Conservation (phyloP, 2,888 invertebrate species). For the Agonum fuliginosum region DNA sequence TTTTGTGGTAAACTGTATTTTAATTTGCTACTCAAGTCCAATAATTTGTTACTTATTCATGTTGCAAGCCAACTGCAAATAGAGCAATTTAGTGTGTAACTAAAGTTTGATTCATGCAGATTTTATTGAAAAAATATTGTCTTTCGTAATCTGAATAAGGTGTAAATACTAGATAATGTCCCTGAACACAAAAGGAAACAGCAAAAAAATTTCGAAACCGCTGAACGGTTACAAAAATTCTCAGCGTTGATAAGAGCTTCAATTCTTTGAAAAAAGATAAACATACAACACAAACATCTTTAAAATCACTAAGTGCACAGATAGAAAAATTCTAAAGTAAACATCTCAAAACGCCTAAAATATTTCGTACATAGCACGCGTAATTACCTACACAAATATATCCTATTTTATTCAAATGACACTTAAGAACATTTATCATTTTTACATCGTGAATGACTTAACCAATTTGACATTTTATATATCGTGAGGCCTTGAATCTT, state of each 20-base stretch:
- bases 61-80: too few relatives aligned
- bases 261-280: constrained; percentile 47
- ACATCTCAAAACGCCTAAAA: background rate
- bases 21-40: too few relatives aligned
- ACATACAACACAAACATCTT: constrained; percentile 36
- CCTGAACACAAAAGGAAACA: background rate
- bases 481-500: constrained; percentile 1
- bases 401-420: constrained; percentile 21
- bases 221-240: constrained; percentile 29
- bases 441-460: constrained; percentile 32
- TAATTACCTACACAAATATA: constrained; percentile 31
- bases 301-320: constrained; percentile 54
- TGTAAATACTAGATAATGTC: background rate
- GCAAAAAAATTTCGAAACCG: constrained; percentile 23
- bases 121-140: too few relatives aligned
- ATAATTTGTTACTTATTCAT: too few relatives aligned
- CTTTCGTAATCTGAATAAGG: too few relatives aligned
- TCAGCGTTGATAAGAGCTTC: constrained; percentile 48
- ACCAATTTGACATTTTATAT: constrained; percentile 49
- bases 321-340: constrained; percentile 43
- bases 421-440: constrained; percentile 33
- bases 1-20: too few relatives aligned
- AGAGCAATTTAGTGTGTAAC: too few relatives aligned
- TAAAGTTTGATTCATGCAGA: background rate
- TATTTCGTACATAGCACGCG: constrained; percentile 35